Conservation (phyloP, 2,113 vertebrate genomes). For the Tautogolabrus adspersus region DNA sequence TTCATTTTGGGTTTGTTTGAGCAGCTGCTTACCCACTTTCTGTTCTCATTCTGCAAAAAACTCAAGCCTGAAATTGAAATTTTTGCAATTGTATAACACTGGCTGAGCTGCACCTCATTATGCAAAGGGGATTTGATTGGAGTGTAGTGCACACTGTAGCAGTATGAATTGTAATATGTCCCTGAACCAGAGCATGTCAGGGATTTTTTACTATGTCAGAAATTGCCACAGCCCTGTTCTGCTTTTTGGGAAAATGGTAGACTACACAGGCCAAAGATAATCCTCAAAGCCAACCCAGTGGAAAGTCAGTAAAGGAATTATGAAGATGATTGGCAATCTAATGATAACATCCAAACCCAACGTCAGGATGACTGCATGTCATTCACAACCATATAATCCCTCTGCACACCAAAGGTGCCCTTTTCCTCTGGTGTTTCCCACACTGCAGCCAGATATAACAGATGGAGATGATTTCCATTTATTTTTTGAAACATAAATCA, state of each 20-base stretch:
- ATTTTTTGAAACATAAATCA: slow-evolving; percentile 12
- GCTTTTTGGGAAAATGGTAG: slow-evolving; percentile 43
- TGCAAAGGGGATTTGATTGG: background rate
- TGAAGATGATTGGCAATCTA: slow-evolving; percentile 59
- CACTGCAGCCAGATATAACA: slow-evolving; percentile 23
- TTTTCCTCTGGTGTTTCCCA: background rate
- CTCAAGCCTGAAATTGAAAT: slow-evolving; percentile 11
- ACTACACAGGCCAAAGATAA: slow-evolving; percentile 44
- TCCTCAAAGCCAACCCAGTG: slow-evolving; percentile 48
- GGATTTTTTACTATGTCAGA: slow-evolving; percentile 42
- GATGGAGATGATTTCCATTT: slow-evolving; percentile 8
- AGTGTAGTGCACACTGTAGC: slow-evolving; percentile 17
- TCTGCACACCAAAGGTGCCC: slow-evolving; percentile 13
- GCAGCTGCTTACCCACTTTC: slow-evolving; percentile 54
- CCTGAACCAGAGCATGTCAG: slow-evolving; percentile 28
- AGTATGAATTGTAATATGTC: slow-evolving; percentile 28
- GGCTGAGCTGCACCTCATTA: background rate
- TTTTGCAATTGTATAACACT: slow-evolving; percentile 19
- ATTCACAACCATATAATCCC: slow-evolving; percentile 32
- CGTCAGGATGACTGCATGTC: slow-evolving; percentile 34
- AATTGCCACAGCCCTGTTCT: slow-evolving; percentile 38
- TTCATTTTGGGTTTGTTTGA: slow-evolving; percentile 57
- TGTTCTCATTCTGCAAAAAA: slow-evolving; percentile 42
- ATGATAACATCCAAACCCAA: slow-evolving; percentile 60
- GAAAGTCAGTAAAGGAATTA: slow-evolving; percentile 59